A percentile compares a stretch with the other conserved stretches of the same genome.
phyloP scores from a whole-genome alignment of 2,888 invertebrate species.

The Calameuta pallipes region DNA sequence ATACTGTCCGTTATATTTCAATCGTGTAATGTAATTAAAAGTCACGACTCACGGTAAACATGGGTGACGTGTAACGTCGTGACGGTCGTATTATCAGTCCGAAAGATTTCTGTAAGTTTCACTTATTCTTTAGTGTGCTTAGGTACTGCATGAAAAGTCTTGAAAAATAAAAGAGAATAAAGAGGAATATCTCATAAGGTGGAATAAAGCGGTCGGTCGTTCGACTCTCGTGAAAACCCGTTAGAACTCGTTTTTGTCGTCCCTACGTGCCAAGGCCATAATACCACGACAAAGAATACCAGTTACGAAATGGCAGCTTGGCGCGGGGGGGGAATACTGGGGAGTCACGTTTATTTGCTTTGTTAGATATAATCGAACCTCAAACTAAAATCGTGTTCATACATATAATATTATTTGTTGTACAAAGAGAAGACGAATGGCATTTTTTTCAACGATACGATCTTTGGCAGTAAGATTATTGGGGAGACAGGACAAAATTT shows the following conservation, averaged over 20 bases:
- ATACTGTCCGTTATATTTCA: slow-evolving; percentile 23
- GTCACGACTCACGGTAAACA: not conserved
- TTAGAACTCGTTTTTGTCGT: not conserved
- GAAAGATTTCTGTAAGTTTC: not conserved
- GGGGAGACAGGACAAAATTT: too few relatives aligned
- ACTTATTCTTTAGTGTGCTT: not conserved
- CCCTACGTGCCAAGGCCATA: not conserved
- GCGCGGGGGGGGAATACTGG: not conserved
- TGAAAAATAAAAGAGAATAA: not conserved
- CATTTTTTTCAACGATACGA: not conserved
- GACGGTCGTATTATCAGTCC: not conserved
- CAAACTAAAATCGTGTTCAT: not conserved
- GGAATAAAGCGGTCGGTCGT: not conserved
- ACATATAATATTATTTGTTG: too few relatives aligned
- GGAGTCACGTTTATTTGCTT: not conserved
- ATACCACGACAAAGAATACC: not conserved
- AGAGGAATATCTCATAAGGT: not conserved
- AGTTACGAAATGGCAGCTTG: not conserved
- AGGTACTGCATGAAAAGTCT: not conserved
- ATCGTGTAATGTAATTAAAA: slow-evolving; percentile 15
- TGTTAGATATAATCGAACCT: not conserved
- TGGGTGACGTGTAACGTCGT: not conserved
- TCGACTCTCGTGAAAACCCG: not conserved
- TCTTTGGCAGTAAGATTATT: not conserved
- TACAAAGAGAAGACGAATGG: not conserved